Evolutionary conservation across 1,140 invertebrate genomes (phyloP).

Genomic region (Halictus rubicundus): DNA sequence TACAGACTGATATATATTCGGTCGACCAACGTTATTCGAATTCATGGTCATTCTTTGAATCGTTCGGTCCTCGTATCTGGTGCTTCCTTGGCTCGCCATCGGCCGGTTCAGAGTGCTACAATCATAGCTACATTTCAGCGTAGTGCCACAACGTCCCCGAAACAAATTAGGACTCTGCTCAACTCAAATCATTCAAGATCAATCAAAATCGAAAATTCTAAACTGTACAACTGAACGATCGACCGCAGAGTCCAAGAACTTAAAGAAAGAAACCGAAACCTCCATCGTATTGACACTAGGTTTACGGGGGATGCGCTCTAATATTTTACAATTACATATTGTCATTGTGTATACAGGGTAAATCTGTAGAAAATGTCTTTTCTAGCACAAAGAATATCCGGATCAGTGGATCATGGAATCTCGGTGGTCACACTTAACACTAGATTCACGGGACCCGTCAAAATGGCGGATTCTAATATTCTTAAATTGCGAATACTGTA

Average conservation of each 20-base stretch:
- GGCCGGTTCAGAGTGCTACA: slow-evolving; percentile 94
- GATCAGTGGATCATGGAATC: too few species aligned
- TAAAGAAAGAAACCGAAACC: slow-evolving; percentile 3
- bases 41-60: slow-evolving; percentile 86
- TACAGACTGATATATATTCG: slow-evolving; percentile 77
- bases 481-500: too few species aligned
- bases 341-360: too few species aligned
- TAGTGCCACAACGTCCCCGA: slow-evolving; percentile 46
- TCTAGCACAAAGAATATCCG: too few species aligned
- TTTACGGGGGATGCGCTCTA: too few species aligned
- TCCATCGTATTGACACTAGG: too few species aligned
- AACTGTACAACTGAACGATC: slow-evolving; percentile 41
- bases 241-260: slow-evolving; percentile 62
- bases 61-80: slow-evolving; percentile 94
- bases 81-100: slow-evolving; percentile 96
- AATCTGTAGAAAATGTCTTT: too few species aligned
- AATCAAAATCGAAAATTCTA: background rate
- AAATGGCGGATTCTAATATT: too few species aligned
- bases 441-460: too few species aligned
- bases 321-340: too few species aligned
- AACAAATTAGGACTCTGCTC: slow-evolving; percentile 67
- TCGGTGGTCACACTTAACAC: too few species aligned
- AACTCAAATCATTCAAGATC: slow-evolving; percentile 5
- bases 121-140: slow-evolving; percentile 77
- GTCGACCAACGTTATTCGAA: slow-evolving; percentile 80